phyloP scores from a whole-genome alignment of 2,113 vertebrate genomes.

The Sialia sialis region DNA sequence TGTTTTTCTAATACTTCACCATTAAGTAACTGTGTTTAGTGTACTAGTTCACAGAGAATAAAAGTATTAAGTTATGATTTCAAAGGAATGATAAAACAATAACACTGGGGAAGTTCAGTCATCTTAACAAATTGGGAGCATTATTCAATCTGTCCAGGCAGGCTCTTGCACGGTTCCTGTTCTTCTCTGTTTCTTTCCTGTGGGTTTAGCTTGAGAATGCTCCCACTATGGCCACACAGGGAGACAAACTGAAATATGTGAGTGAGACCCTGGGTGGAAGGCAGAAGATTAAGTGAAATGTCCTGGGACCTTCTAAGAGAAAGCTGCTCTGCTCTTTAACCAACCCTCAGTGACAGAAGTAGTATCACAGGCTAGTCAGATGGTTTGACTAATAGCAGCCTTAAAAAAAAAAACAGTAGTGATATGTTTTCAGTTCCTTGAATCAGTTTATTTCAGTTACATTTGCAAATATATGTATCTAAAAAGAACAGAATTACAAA shows the following conservation, averaged over 20 bases:
- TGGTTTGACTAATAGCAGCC: not conserved
- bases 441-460: not conserved
- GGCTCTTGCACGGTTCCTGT: not conserved
- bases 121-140: slow-evolving; percentile 20
- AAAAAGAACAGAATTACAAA: not conserved
- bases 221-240: slow-evolving; percentile 38
- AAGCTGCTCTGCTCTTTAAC: not conserved
- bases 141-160: slow-evolving; percentile 43
- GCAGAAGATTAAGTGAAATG: slow-evolving; percentile 4
- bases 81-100: slow-evolving; percentile 7
- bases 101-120: not conserved
- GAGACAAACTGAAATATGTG: slow-evolving; percentile 22
- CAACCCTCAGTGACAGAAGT: not conserved
- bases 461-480: not conserved
- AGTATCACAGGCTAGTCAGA: not conserved
- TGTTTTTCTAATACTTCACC: slow-evolving; percentile 10
- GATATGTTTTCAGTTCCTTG: not conserved
- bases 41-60: not conserved
- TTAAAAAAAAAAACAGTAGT: not conserved
- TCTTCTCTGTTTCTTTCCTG: slow-evolving; percentile 40
- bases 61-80: slow-evolving; percentile 23
- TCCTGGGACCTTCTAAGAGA: not conserved
- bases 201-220: slow-evolving; percentile 14
- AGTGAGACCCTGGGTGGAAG: not conserved
- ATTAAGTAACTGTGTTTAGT: not conserved